These are phyloP conservation scores for Diachasma alloeum DNA, from an alignment of 1,140 invertebrate species.

Conservation along the genomic window DNA sequence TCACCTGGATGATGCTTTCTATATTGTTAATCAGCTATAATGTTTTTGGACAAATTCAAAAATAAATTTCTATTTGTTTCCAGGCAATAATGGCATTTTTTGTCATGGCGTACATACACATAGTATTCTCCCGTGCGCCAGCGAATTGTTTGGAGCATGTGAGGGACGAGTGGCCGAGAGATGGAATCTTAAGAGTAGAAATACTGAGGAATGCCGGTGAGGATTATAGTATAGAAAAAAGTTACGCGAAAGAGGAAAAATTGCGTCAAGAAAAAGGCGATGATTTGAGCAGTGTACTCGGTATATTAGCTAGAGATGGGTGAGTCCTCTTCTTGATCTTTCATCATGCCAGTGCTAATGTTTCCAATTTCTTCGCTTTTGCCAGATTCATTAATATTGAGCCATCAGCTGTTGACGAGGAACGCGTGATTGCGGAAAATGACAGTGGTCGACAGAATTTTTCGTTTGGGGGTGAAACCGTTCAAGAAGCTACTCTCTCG, in stretches of 20 bases:
- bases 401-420: constrained; percentile 70
- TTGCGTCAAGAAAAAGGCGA: constrained; percentile 74
- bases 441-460: constrained; percentile 54
- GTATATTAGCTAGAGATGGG: constrained; percentile 75
- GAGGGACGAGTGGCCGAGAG: constrained; percentile 89
- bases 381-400: constrained; percentile 75
- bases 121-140: constrained; percentile 90
- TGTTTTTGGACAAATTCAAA: too few relatives aligned
- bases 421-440: constrained; percentile 49
- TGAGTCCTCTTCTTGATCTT: constrained; percentile 52
- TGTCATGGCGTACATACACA: constrained; percentile 93
- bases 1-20: too few relatives aligned
- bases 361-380: constrained; percentile 15
- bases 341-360: background rate
- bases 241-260: constrained; percentile 81
- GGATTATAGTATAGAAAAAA: constrained; percentile 81
- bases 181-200: constrained; percentile 95
- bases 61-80: too few relatives aligned
- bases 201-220: constrained; percentile 80
- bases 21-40: too few relatives aligned
- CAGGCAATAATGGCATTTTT: constrained; percentile 89
- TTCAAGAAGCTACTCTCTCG: constrained; percentile 36
- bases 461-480: constrained; percentile 43
- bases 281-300: constrained; percentile 71
- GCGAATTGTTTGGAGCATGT: constrained; percentile 93